Percentiles rank a stretch among this genome's conserved stretches.
These are phyloP conservation scores for Marcusenius ussheri DNA, from an alignment of 2,113 vertebrate species.

Conservation along the genomic window DNA sequence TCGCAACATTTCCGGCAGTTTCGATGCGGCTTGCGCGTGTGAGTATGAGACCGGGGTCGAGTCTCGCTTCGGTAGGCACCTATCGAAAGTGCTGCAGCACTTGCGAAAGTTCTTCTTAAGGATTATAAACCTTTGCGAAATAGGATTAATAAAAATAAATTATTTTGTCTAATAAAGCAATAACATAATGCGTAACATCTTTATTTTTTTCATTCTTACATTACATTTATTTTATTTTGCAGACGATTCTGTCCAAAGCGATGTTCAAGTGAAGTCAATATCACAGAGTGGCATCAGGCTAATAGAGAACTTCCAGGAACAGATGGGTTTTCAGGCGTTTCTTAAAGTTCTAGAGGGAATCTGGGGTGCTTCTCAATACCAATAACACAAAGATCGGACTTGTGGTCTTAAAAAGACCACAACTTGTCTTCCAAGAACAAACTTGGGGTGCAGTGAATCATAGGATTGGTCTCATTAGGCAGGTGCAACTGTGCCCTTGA, in stretches of 20 bases:
- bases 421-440: background rate
- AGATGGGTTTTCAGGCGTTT: background rate
- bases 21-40: background rate
- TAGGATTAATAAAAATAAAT: background rate
- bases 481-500: no score
- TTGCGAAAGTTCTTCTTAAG: background rate
- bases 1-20: background rate
- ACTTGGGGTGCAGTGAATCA: background rate
- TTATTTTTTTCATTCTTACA: background rate
- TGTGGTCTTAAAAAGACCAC: background rate
- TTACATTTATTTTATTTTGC: background rate
- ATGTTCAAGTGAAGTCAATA: background rate
- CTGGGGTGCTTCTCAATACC: no score
- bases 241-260: background rate
- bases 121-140: background rate
- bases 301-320: background rate
- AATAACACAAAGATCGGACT: background rate
- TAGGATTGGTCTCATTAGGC: background rate
- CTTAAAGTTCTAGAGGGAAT: background rate
- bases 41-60: background rate
- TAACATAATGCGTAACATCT: background rate
- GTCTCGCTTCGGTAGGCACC: background rate
- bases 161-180: background rate
- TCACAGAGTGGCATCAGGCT: background rate
- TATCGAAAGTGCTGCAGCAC: background rate